Evolutionary conservation across 1,140 invertebrate genomes (phyloP), one percentile per base, ranked within the genome.

Genomic region (Manduca sexta): DNA sequence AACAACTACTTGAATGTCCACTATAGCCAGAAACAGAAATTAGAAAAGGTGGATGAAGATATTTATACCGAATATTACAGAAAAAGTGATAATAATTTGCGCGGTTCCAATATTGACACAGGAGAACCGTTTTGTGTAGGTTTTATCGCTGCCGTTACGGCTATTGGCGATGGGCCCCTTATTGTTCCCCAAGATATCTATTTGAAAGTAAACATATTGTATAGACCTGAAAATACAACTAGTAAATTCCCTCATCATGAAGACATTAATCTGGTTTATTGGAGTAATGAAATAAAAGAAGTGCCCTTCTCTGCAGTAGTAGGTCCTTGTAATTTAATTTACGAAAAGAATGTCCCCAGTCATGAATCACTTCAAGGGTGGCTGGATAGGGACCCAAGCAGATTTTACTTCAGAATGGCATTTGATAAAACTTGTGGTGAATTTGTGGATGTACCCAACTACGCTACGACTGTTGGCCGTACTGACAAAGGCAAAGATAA

Each of bases 21-120:
- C 37, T 59, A 49, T 37, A 75, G 56, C 38, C 29, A 39, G 2
- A 87, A 78, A 62, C 18, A 59, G 5, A 83, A 87, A 57, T 65
- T 82, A 42, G 83, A 88, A 52, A 84, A 91, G 62, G 86, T 91
- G 14, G 92, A 95, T 77, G 92, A 94, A 76, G 88, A 90, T 14
- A 76, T 91, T 30, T 95, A 93, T 77, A 91, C 94, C 7, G 94
- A 95, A 73, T 90, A 89, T 52, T 96, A 95, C 72, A 87, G 94
- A 39, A 94, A 93, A 80, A 88, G 71, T 35, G 87, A 88, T 26
- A 89, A 91, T 45, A 89, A 92, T 64, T 85, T 92, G 12, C 92
- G 93, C 61, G 93, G 93, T 1, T 93, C 92, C 0, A 94, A 95
- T 74, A 68, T 87, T 11, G 89, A 92, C 51, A 92, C 93, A 0